Base-by-base conservation (phyloP, 2,797 vertebrate genomes). In the Remorina albescens region DNA sequence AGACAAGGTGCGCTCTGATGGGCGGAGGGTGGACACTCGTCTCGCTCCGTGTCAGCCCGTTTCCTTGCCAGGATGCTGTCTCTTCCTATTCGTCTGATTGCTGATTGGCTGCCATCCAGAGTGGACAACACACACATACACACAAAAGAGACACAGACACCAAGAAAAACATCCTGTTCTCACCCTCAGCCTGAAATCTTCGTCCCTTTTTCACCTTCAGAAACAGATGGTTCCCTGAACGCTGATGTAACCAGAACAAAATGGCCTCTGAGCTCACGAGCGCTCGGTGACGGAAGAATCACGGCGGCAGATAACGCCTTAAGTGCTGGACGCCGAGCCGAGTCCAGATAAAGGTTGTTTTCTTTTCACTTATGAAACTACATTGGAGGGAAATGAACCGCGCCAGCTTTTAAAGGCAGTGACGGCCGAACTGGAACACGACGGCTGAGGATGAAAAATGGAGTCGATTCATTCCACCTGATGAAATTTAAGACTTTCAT, bases 131-230 rank as follows among this genome's bases (percentile, higher is more conserved):
- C 56, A 57, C 59, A 13, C 62, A 47, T 23, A 60, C 65, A 72
- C 68, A 64, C 61, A 70, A 42, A 42, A 61, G 1, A 84, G 12
- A 79, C 56, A 82, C 64, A 87, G 26, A 83, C 83, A 79, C 53
- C 9, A 61, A 78, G 76, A 84, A 85, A 89, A 90, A 90, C 89
- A 90, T 90, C 89, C 89, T 91, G 90, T 86, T 85, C 88, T 89
- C 81, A 74, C 85, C 79, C 61, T 1, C 6, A 61, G 82, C 28
- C 68, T 61, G 36, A 78, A 69, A 77, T 83, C 84, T 74, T 88
- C 86, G 81, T 85, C 80, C 77, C 76, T 72, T 11, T 54, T 50
- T 13, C 36, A 76, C 90, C 83, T 81, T 47, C 37, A 82, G 69
- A 67, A 59, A 64, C 34, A 8, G 19, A 2, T 21, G 10, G 49